phyloP scores from a whole-genome alignment of 2,888 invertebrate species.

The Chelonus formosanus region DNA sequence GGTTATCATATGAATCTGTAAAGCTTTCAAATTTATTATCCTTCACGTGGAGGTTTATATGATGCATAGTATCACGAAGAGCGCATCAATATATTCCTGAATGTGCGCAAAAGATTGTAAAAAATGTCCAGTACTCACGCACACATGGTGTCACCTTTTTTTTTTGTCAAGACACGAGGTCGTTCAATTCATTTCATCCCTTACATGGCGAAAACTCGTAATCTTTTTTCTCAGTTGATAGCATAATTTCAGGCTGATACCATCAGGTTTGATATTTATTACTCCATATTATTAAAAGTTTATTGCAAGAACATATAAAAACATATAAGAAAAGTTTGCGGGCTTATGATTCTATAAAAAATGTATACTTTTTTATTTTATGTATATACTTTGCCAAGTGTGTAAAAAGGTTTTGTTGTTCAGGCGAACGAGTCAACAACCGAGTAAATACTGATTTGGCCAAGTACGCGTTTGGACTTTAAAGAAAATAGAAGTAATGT shows the following conservation, averaged over 20 bases:
- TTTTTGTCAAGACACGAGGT: no score
- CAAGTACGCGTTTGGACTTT: conserved; percentile 10
- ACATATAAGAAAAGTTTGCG: no score
- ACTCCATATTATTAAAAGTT: conserved; percentile 11
- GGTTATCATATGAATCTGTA: neutral
- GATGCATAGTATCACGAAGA: conserved; percentile 4
- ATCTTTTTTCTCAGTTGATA: conserved; percentile 1
- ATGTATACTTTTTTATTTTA: no score
- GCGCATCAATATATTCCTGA: conserved; percentile 1
- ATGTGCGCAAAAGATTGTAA: neutral
- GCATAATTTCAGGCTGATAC: conserved; percentile 4
- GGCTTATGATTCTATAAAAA: no score
- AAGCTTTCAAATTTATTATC: conserved; percentile 13
- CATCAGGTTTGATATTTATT: conserved; percentile 9
- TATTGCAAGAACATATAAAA: neutral
- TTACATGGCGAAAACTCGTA: no score
- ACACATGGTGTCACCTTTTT: neutral
- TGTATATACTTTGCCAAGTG: no score
- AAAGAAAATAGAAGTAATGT: conserved; percentile 7
- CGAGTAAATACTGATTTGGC: conserved; percentile 23
- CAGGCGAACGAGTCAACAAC: conserved; percentile 1
- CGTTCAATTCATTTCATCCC: no score
- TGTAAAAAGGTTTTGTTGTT: conserved; percentile 5
- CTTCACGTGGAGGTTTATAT: neutral
- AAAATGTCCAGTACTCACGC: neutral